Evolutionary conservation across 2,888 invertebrate genomes (phyloP).

Genomic region (Cheilosia soror): DNA sequence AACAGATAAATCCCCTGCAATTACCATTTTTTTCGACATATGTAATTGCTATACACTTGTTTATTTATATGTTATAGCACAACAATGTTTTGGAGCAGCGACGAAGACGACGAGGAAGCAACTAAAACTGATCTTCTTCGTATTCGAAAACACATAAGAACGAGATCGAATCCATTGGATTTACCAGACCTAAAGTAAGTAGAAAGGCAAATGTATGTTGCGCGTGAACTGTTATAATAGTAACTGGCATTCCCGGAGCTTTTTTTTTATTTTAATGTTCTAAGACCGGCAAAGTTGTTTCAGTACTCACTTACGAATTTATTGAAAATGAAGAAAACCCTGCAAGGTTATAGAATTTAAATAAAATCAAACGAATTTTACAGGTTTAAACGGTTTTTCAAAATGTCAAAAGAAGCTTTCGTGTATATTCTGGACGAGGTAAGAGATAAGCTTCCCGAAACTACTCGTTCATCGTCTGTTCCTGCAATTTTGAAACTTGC

Average conservation of each 20-base stretch:
- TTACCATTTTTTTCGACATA: too few species aligned
- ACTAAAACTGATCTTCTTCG: conserved; percentile 1
- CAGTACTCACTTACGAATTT: neutral
- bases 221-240: too few species aligned
- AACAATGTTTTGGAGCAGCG: neutral
- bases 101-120: conserved; percentile 42
- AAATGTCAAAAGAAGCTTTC: conserved; percentile 14
- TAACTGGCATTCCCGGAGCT: too few species aligned
- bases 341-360: too few species aligned
- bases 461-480: neutral
- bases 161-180: conserved; percentile 8
- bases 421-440: conserved; percentile 6
- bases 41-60: too few species aligned
- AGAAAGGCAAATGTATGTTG: neutral
- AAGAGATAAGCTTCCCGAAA: conserved; percentile 12
- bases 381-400: neutral
- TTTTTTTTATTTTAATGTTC: too few species aligned
- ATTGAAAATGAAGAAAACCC: too few species aligned
- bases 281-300: too few species aligned
- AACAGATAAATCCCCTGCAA: too few species aligned
- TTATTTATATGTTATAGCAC: neutral
- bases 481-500: conserved; percentile 17
- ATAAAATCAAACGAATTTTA: neutral
- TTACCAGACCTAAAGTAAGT: conserved; percentile 7
- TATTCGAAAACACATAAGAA: neutral